Evolutionary conservation across 2,888 invertebrate species (phyloP).

Genomic region (Epinotia nisella): DNA sequence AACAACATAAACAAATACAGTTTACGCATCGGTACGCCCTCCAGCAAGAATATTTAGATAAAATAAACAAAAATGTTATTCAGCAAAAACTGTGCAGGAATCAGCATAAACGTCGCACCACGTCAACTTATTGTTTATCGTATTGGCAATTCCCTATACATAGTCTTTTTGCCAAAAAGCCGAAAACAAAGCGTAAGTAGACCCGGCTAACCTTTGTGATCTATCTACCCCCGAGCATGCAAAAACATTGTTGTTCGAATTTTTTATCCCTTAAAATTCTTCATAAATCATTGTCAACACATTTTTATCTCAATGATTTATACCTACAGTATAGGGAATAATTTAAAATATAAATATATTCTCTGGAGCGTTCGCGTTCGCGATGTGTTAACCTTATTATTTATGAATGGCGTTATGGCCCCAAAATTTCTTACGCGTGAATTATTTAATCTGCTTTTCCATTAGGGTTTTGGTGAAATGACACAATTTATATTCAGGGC

Average conservation of each 20-base stretch:
- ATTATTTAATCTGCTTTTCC: constrained; percentile 84
- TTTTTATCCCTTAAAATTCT: constrained; percentile 55
- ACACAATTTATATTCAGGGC: constrained; percentile 81
- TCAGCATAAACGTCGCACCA: constrained; percentile 34
- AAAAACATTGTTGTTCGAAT: constrained; percentile 18
- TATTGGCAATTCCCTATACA: constrained; percentile 26
- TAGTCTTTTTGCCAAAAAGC: constrained; percentile 15
- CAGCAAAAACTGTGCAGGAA: constrained; percentile 25
- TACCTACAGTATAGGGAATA: constrained; percentile 68
- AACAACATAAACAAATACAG: constrained; percentile 6
- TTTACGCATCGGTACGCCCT: neutral
- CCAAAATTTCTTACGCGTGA: constrained; percentile 81
- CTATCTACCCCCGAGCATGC: constrained; percentile 6
- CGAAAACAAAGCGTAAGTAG: constrained; percentile 30
- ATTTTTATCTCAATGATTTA: constrained; percentile 74
- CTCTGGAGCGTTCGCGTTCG: constrained; percentile 53
- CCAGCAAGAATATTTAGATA: constrained; percentile 5
- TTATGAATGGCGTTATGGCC: constrained; percentile 80
- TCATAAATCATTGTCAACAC: constrained; percentile 66
- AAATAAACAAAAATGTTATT: constrained; percentile 24
- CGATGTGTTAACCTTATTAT: constrained; percentile 77
- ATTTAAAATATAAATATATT: constrained; percentile 50
- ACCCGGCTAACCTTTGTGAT: constrained; percentile 16
- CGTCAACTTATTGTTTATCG: constrained; percentile 33
- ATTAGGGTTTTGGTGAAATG: constrained; percentile 80